Evolutionary conservation across 2,888 invertebrate species (phyloP).

Genomic region (Zele albiditarsus): DNA sequence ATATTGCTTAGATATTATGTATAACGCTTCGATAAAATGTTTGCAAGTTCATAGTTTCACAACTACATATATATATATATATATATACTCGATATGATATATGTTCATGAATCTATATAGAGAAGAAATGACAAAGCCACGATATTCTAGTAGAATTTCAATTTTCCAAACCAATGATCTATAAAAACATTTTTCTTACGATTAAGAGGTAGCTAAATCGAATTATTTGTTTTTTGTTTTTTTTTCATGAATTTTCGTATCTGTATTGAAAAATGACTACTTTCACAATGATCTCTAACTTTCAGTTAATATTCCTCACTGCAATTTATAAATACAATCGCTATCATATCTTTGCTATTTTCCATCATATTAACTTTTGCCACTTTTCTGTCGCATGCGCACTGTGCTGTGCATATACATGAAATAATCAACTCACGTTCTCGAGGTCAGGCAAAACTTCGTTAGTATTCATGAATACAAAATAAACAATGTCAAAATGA

Average conservation of each 20-base stretch:
- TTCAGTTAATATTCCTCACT: background rate
- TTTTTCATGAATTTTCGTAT: background rate
- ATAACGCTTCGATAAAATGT: too few species aligned
- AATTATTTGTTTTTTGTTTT: conserved; percentile 25
- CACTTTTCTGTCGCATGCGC: background rate
- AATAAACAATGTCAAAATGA: conserved; percentile 44
- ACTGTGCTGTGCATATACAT: background rate
- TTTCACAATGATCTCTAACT: background rate
- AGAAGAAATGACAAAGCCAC: conserved; percentile 44
- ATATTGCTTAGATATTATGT: too few species aligned
- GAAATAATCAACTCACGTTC: background rate
- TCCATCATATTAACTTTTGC: background rate
- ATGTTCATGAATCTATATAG: too few species aligned
- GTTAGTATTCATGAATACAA: conserved; percentile 44
- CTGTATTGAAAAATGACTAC: background rate
- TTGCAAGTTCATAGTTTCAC: too few species aligned
- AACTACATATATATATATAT: too few species aligned
- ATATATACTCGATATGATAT: too few species aligned
- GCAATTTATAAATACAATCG: background rate
- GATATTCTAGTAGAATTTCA: conserved; percentile 48
- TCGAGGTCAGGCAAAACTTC: conserved; percentile 3
- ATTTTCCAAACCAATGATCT: conserved; percentile 54
- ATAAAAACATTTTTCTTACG: conserved; percentile 53
- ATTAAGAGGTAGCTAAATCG: conserved; percentile 51
- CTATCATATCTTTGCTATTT: background rate